A percentile compares a stretch with the other conserved stretches of the same genome.
Evolutionary conservation across 2,888 invertebrate species (phyloP).

Genomic region (Pandemis cinnamomeana): DNA sequence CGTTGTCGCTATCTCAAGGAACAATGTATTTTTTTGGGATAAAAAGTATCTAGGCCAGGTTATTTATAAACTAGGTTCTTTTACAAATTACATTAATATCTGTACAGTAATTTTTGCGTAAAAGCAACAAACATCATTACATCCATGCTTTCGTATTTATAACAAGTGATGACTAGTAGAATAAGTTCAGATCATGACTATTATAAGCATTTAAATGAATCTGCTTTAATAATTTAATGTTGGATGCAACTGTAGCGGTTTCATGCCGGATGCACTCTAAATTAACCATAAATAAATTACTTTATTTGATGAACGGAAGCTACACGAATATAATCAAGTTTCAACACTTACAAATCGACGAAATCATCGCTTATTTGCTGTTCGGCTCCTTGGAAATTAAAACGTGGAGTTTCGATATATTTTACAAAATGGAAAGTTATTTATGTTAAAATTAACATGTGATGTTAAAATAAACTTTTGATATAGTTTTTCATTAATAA

Average conservation of each 20-base stretch:
- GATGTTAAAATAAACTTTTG: not conserved
- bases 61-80: too few relatives aligned
- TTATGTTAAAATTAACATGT: not conserved
- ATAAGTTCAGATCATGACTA: too few relatives aligned
- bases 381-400: slow-evolving; percentile 1
- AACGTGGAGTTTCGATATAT: not conserved
- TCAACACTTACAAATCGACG: slow-evolving; percentile 53
- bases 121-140: too few relatives aligned
- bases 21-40: too few relatives aligned
- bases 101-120: too few relatives aligned
- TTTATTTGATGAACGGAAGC: not conserved
- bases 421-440: not conserved
- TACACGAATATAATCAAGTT: not conserved
- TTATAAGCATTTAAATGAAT: not conserved
- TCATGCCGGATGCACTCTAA: not conserved
- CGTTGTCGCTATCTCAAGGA: too few relatives aligned
- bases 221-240: not conserved
- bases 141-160: too few relatives aligned
- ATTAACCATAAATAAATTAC: not conserved
- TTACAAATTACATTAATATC: too few relatives aligned
- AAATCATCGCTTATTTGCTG: slow-evolving; percentile 47
- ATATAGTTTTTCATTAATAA: not conserved
- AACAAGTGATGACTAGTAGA: too few relatives aligned
- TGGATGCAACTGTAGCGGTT: not conserved
- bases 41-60: too few relatives aligned